A percentile compares a stretch with the other conserved stretches of the same genome.
These are phyloP conservation scores for Ctena decussata DNA, from an alignment of 2,888 invertebrate genomes.

Conservation along the genomic window DNA sequence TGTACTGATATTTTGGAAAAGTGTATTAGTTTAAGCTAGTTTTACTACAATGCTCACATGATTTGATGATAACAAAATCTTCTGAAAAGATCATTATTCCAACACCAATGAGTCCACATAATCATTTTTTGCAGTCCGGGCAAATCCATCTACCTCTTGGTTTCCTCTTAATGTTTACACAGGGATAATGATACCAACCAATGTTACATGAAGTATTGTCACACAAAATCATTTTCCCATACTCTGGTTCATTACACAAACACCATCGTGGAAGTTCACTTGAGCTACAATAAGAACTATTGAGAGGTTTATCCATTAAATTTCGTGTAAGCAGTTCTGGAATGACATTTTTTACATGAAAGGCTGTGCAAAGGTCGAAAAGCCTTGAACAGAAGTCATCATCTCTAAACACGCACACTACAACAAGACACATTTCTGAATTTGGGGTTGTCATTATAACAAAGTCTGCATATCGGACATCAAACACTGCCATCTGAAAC, in stretches of 20 bases:
- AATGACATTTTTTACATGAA: neutral
- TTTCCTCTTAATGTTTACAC: slow-evolving; percentile 26
- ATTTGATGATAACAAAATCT: no score
- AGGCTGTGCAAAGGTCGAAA: neutral
- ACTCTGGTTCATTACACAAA: neutral
- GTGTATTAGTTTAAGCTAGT: no score
- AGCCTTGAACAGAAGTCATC: neutral
- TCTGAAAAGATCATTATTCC: no score
- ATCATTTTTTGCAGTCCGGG: slow-evolving; percentile 7
- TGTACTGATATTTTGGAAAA: no score
- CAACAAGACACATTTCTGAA: neutral
- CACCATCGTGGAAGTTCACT: neutral
- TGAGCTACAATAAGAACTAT: neutral
- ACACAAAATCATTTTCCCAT: slow-evolving; percentile 13
- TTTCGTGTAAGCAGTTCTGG: neutral
- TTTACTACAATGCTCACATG: no score
- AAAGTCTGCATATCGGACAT: slow-evolving; percentile 19
- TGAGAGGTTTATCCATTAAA: neutral
- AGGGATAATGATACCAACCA: slow-evolving; percentile 39
- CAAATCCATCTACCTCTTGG: slow-evolving; percentile 34
- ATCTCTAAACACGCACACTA: neutral
- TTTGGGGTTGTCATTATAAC: slow-evolving; percentile 23
- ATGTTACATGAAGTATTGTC: slow-evolving; percentile 16
- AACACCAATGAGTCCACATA: no score
- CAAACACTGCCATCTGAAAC: slow-evolving; percentile 34